A percentile compares a stretch with the other conserved stretches of the same genome.
These are phyloP conservation scores for Cotesia glomerata DNA, from an alignment of 1,140 invertebrate genomes.

Conservation along the genomic window DNA sequence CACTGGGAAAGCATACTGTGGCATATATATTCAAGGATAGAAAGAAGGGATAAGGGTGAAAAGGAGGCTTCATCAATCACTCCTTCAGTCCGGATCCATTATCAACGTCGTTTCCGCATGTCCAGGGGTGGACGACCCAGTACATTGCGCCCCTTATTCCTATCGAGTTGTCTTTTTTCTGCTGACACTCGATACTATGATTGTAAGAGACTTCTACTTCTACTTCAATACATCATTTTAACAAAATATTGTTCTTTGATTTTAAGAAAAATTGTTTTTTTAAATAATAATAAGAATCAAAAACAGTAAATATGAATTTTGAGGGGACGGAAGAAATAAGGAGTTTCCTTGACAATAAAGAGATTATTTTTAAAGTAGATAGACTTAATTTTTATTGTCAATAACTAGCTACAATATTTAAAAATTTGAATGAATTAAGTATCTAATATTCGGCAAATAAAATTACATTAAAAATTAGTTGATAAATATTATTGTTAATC, in stretches of 20 bases:
- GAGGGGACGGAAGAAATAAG: too few species aligned
- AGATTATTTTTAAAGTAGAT: too few species aligned
- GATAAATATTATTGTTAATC: too few species aligned
- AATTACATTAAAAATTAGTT: too few species aligned
- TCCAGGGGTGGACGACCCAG: slow-evolving; percentile 42
- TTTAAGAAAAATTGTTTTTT: too few species aligned
- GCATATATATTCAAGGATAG: slow-evolving; percentile 4
- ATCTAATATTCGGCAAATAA: background rate
- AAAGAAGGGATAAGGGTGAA: slow-evolving; percentile 31
- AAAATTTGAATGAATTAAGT: background rate
- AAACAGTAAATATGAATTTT: too few species aligned
- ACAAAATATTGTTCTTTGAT: too few species aligned
- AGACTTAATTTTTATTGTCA: too few species aligned
- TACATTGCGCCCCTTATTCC: slow-evolving; percentile 33
- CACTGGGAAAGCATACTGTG: slow-evolving; percentile 2
- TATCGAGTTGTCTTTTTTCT: slow-evolving; percentile 18
- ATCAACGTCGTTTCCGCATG: slow-evolving; percentile 53
- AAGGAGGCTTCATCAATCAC: slow-evolving; percentile 46
- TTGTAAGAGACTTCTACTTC: too few species aligned
- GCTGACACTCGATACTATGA: background rate
- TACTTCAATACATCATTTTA: too few species aligned
- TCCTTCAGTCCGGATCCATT: slow-evolving; percentile 47
- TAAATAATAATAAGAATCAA: too few species aligned
- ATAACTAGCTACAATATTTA: background rate
- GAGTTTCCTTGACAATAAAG: too few species aligned